Conservation (phyloP, 2,113 vertebrate genomes). For the Oxygymnocypris stewartii region DNA sequence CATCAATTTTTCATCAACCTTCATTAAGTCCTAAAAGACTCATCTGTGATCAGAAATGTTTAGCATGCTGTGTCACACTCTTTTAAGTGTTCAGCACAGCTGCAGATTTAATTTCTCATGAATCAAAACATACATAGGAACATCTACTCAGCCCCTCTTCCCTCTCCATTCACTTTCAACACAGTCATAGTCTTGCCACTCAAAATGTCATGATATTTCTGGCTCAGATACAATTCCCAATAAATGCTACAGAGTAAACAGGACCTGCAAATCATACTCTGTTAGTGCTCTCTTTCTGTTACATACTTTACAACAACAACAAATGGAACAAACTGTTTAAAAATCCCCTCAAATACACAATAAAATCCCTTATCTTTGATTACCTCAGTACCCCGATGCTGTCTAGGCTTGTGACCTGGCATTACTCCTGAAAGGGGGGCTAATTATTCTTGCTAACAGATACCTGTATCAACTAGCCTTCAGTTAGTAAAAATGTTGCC, state of each 20-base stretch:
- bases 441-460: neutral
- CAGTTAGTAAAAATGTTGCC: neutral
- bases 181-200: constrained; percentile 2
- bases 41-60: neutral
- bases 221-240: neutral
- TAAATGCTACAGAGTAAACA: neutral
- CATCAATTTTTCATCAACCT: neutral
- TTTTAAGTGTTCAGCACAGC: neutral
- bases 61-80: neutral
- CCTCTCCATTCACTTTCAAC: neutral
- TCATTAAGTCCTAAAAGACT: neutral
- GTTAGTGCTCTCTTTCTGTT: neutral
- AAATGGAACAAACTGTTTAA: neutral
- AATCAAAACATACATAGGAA: neutral
- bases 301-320: neutral
- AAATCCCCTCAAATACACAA: neutral
- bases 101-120: neutral
- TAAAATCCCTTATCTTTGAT: neutral
- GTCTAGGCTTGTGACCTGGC: neutral
- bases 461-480: constrained; percentile 12
- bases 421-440: neutral
- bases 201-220: constrained; percentile 41
- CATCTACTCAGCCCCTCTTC: neutral
- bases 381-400: neutral
- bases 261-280: neutral